These are phyloP conservation scores for Alcis repandata DNA, from an alignment of 2,888 invertebrate genomes.

Conservation along the genomic window DNA sequence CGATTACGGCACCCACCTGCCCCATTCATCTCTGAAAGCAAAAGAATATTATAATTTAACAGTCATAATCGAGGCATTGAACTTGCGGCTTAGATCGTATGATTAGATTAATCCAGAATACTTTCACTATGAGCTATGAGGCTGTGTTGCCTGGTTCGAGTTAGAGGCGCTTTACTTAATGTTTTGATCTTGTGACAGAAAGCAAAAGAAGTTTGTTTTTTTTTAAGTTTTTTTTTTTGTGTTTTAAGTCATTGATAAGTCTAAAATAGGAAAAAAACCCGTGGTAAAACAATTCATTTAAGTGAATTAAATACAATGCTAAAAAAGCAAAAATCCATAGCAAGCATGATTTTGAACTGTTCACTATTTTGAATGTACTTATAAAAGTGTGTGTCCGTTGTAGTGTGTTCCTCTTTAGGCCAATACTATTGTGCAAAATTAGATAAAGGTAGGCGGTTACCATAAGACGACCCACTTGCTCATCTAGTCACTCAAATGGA, in stretches of 20 bases:
- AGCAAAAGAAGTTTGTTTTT: neutral
- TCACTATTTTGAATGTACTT: too few species aligned
- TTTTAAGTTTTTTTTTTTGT: neutral
- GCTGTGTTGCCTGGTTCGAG: constrained; percentile 49
- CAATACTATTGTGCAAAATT: too few species aligned
- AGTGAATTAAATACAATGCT: too few species aligned
- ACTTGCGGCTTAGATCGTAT: constrained; percentile 77
- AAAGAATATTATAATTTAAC: constrained; percentile 77
- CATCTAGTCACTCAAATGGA: neutral
- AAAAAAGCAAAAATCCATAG: too few species aligned
- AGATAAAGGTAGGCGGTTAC: neutral
- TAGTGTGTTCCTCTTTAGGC: too few species aligned
- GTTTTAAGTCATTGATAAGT: too few species aligned
- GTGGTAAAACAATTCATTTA: too few species aligned
- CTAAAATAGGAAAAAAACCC: too few species aligned
- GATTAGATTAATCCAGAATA: constrained; percentile 82
- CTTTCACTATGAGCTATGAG: constrained; percentile 72
- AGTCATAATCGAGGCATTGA: constrained; percentile 84
- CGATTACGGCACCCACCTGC: constrained; percentile 70
- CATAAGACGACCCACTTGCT: neutral
- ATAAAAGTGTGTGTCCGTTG: too few species aligned
- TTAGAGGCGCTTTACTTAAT: neutral
- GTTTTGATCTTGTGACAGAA: neutral
- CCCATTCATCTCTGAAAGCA: constrained; percentile 70
- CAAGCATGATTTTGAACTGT: too few species aligned